A percentile compares a stretch with the other conserved stretches of the same genome.
phyloP scores from a whole-genome alignment of 64 coral and sea anemone genomes.

The Pachyseris speciosa region DNA sequence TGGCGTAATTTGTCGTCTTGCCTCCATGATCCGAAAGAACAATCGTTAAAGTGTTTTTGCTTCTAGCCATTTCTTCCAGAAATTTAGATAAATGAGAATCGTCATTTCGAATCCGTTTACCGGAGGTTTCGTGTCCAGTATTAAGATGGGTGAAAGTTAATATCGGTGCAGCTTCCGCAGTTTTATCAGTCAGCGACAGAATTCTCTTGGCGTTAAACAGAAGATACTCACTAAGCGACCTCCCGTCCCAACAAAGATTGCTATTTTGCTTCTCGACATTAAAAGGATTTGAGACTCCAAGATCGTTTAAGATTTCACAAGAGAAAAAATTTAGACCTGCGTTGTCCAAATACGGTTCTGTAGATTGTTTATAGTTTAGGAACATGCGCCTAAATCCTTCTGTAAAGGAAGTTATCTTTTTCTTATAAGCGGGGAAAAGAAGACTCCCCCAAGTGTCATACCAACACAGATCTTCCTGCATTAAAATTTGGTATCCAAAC shows the following conservation, averaged over 20 bases:
- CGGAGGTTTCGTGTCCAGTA: conserved; percentile 81
- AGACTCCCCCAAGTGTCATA: conserved; percentile 85
- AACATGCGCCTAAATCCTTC: conserved; percentile 58
- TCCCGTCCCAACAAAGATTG: conserved; percentile 76
- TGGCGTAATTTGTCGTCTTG: conserved; percentile 81
- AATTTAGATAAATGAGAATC: conserved; percentile 73
- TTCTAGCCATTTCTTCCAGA: conserved; percentile 60
- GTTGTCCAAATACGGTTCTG: conserved; percentile 64
- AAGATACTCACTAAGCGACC: conserved; percentile 75
- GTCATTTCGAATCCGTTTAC: conserved; percentile 81
- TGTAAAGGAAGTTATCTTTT: conserved; percentile 52
- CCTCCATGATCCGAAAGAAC: conserved; percentile 93
- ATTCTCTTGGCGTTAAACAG: conserved; percentile 67
- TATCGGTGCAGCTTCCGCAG: conserved; percentile 41
- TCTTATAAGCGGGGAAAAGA: conserved; percentile 67
- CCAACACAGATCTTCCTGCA: conserved; percentile 94
- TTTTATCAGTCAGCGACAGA: conserved; percentile 55
- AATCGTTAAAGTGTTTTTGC: conserved; percentile 81
- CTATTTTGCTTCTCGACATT: not conserved
- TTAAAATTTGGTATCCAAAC: conserved; percentile 85
- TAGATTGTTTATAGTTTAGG: conserved; percentile 47
- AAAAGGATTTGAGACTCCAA: conserved; percentile 78
- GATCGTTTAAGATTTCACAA: conserved; percentile 67
- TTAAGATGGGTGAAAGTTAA: conserved; percentile 88
- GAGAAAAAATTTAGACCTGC: conserved; percentile 65